A percentile compares a stretch with the other conserved stretches of the same genome.
Evolutionary conservation across 2,113 vertebrate genomes (phyloP).

Genomic region (Tetraodon nigroviridis): DNA sequence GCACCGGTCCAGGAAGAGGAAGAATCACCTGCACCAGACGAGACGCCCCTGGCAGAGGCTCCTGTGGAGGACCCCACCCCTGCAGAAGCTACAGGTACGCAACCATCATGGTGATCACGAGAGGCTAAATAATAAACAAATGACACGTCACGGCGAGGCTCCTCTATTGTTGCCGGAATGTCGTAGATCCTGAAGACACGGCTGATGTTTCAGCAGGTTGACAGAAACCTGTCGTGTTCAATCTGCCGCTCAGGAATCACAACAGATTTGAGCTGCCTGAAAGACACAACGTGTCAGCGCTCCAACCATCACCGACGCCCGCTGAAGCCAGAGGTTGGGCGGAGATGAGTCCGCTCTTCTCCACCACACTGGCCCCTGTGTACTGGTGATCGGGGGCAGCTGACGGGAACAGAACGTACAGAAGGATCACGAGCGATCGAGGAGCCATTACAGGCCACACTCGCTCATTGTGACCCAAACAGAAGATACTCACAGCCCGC

Average conservation of each 20-base stretch:
- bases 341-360: not conserved
- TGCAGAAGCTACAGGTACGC: slow-evolving; percentile 34
- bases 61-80: slow-evolving; percentile 20
- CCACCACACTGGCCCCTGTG: slow-evolving; percentile 5
- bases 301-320: not conserved
- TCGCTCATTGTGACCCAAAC: slow-evolving; percentile 29
- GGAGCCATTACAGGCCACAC: slow-evolving; percentile 9
- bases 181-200: not conserved
- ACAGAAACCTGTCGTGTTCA: slow-evolving; percentile 4
- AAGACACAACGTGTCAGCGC: not conserved
- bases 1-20: slow-evolving; percentile 1
- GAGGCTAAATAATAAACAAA: too few species aligned
- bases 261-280: slow-evolving; percentile 1
- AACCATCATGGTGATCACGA: not conserved
- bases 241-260: slow-evolving; percentile 11
- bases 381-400: slow-evolving; percentile 29
- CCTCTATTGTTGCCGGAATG: not conserved
- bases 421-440: not conserved
- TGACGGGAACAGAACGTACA: slow-evolving; percentile 32
- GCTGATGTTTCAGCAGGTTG: not conserved
- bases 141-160: not conserved
- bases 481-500: slow-evolving; percentile 22
- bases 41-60: slow-evolving; percentile 7
- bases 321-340: not conserved
- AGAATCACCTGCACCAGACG: slow-evolving; percentile 7